Evolutionary conservation across 2,888 invertebrate genomes (phyloP), one percentile per base, ranked within the genome.

Genomic region (Ecdyonurus torrentis): DNA sequence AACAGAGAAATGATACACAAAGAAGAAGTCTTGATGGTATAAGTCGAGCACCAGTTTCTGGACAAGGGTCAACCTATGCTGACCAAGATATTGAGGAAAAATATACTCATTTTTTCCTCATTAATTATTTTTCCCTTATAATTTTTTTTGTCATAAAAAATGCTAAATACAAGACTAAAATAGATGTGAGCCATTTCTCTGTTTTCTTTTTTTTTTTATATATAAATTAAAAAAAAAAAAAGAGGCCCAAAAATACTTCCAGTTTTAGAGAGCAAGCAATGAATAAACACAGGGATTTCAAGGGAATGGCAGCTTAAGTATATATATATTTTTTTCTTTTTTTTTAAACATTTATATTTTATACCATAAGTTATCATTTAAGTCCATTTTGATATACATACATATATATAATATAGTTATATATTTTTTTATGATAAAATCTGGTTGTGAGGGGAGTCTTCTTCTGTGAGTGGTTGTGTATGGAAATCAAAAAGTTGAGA

Each of bases 401-500:
- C n/a, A n/a, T n/a, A n/a, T n/a, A n/a, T n/a, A n/a, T n/a, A n/a
- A n/a, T n/a, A n/a, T n/a, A n/a, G n/a, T n/a, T n/a, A n/a, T n/a
- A n/a, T n/a, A n/a, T n/a, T n/a, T 37, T 37, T 37, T 37, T 5
- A 10, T 37, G 37, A 37, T 37, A 37, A n/a, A n/a, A 37, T 37
- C 37, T 37, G 37, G 37, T 37, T 37, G 37, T 37, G 37, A 37
- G 37, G 37, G 37, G 37, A 37, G 37, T 37, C 37, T 37, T 37
- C 37, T 37, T 37, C 37, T 37, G 62, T 62, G 62, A 58, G 58
- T 58, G 62, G 58, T 62, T 62, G 58, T 62, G 58, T 53, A 25
- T 61, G 62, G 55, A 62, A 23, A 62, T 65, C 63, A 59, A 59
- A 55, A 23, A 58, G 24, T 64, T 63, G 63, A 64, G 65, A 62